A percentile compares a stretch with the other conserved stretches of the same genome.
Evolutionary conservation across 2,797 vertebrate genomes (phyloP).

Genomic region (Meriones psammophilus): DNA sequence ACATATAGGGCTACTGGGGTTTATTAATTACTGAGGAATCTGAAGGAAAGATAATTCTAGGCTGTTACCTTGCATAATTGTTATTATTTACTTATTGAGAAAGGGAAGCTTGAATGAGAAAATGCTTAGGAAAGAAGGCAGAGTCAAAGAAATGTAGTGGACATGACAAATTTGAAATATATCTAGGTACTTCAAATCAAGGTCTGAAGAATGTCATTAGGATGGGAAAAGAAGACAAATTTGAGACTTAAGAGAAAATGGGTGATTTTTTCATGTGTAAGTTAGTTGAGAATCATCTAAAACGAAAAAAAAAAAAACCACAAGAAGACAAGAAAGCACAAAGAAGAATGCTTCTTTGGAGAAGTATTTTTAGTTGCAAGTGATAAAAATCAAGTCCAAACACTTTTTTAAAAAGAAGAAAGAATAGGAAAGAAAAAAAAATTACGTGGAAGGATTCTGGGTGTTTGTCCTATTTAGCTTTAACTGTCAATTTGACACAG

Average conservation of each 20-base stretch:
- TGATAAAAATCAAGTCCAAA: neutral
- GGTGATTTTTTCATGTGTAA: neutral
- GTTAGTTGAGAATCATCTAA: neutral
- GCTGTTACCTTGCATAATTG: neutral
- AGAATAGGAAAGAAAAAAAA: neutral
- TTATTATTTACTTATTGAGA: neutral
- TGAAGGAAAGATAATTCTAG: neutral
- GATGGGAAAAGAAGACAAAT: neutral
- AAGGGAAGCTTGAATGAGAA: neutral
- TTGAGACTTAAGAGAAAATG: neutral
- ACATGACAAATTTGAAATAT: neutral
- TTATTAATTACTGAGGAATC: neutral
- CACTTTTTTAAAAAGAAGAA: neutral
- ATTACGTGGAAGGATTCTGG: neutral
- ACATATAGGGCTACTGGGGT: neutral
- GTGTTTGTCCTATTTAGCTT: neutral
- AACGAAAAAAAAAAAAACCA: too few species aligned
- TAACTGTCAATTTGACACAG: neutral
- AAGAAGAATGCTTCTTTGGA: neutral
- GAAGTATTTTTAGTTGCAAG: neutral
- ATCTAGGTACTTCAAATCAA: neutral
- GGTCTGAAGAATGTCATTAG: neutral
- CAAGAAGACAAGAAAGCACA: neutral
- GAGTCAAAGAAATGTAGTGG: neutral
- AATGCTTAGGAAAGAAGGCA: neutral